Percentiles rank a stretch among this genome's conserved stretches.
These are phyloP conservation scores for Artibeus lituratus DNA, from an alignment of 2,797 vertebrate species.

Conservation along the genomic window DNA sequence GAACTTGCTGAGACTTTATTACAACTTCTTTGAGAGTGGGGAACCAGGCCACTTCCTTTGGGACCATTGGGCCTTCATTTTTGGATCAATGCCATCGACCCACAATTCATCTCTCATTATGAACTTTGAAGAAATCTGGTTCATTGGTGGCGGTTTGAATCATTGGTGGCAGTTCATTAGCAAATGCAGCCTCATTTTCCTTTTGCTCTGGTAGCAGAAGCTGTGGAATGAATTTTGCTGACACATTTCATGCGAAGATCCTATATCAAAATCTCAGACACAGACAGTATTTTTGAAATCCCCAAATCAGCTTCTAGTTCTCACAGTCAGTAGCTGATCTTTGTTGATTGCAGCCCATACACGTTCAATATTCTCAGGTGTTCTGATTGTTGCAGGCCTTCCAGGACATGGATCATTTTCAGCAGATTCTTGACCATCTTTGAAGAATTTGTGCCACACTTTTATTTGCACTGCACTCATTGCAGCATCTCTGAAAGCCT, in stretches of 20 bases:
- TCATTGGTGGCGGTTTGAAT: background rate
- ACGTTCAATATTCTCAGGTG: background rate
- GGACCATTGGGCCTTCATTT: background rate
- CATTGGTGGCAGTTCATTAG: background rate
- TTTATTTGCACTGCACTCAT: background rate
- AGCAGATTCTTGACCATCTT: background rate
- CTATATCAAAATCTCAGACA: background rate
- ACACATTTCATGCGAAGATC: background rate
- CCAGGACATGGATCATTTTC: background rate
- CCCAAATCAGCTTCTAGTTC: background rate
- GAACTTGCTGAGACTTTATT: background rate
- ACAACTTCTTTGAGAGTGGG: background rate
- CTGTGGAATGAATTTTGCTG: background rate
- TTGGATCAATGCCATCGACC: background rate
- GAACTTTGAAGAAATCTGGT: background rate
- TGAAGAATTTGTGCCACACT: background rate
- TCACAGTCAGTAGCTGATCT: background rate
- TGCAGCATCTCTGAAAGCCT: background rate
- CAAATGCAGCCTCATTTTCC: background rate
- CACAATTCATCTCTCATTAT: background rate
- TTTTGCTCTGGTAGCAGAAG: background rate
- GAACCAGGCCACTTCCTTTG: background rate
- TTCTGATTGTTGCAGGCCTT: background rate
- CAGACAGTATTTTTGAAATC: background rate
- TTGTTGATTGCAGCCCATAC: background rate